A percentile compares a stretch with the other conserved stretches of the same genome.
Conservation (phyloP, 2,113 vertebrate genomes). For the Felis chaus region DNA sequence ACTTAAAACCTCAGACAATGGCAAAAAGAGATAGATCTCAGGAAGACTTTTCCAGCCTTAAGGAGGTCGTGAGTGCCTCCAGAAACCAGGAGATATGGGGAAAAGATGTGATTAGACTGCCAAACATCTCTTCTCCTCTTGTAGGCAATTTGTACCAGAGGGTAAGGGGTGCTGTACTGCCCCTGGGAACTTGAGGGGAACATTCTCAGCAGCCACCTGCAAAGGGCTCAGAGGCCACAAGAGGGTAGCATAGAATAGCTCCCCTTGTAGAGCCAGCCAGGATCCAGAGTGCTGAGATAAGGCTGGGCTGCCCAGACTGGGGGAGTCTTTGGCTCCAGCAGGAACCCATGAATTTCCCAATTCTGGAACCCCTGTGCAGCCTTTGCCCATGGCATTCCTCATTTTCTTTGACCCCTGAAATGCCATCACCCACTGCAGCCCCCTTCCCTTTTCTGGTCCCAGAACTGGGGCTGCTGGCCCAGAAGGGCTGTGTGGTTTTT, state of each 20-base stretch:
- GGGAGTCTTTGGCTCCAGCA: neutral
- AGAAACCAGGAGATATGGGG: too few species aligned
- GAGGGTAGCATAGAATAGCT: conserved; percentile 61
- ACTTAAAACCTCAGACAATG: too few species aligned
- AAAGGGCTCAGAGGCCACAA: conserved; percentile 41
- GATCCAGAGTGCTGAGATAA: neutral
- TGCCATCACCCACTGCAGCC: neutral
- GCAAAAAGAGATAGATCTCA: too few species aligned
- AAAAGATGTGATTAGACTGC: neutral
- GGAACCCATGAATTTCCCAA: neutral
- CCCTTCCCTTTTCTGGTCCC: neutral
- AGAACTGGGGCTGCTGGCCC: neutral
- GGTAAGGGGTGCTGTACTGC: neutral
- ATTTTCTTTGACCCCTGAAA: neutral
- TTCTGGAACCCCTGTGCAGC: neutral
- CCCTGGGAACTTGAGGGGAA: neutral
- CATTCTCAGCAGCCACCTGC: neutral
- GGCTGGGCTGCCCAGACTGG: neutral
- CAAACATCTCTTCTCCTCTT: conserved; percentile 20
- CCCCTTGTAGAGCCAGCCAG: neutral
- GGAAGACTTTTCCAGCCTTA: too few species aligned
- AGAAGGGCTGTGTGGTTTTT: neutral
- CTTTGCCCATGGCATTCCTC: too few species aligned
- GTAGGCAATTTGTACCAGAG: conserved; percentile 56
- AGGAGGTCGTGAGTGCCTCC: too few species aligned